Percentiles rank a stretch among this genome's conserved stretches.
Evolutionary conservation across 2,797 vertebrate genomes (phyloP).

Genomic region (Ceyx erithaca): DNA sequence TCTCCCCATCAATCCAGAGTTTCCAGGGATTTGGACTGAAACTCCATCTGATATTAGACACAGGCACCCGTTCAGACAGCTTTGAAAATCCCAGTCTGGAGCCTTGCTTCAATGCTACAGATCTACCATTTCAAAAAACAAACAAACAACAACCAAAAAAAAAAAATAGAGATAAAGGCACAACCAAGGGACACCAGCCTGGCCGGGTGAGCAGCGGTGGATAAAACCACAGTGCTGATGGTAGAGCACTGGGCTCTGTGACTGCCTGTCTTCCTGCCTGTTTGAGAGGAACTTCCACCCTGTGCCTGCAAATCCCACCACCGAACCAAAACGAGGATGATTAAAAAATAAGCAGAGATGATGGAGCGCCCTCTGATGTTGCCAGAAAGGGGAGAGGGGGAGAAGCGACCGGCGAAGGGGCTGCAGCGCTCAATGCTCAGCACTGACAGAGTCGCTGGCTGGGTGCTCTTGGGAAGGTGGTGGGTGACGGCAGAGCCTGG

Average conservation of each 20-base stretch:
- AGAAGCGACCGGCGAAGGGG: neutral
- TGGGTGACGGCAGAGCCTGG: neutral
- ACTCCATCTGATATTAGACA: neutral
- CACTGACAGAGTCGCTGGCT: fast-evolving
- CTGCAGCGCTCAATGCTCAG: neutral
- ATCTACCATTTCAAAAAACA: neutral
- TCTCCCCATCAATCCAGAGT: fast-evolving
- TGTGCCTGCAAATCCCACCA: neutral
- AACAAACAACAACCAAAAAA: too few species aligned
- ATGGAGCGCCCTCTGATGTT: slow-evolving; percentile 35
- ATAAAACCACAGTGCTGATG: neutral
- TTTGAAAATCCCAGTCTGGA: neutral
- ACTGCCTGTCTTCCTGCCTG: fast-evolving
- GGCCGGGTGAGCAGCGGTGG: neutral
- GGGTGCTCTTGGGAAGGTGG: neutral
- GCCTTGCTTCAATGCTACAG: fast-evolving
- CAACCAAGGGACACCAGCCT: fast-evolving
- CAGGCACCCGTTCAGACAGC: fast-evolving
- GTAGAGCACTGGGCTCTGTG: neutral
- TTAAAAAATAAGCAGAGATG: neutral
- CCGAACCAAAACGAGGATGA: fast-evolving
- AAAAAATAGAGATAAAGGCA: fast-evolving
- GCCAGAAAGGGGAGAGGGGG: neutral
- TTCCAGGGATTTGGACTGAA: neutral
- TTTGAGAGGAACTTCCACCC: neutral